Percentiles rank a stretch among this genome's conserved stretches.
These are phyloP conservation scores for Leucophenga varia DNA, from an alignment of 1,140 invertebrate species.

Conservation along the genomic window DNA sequence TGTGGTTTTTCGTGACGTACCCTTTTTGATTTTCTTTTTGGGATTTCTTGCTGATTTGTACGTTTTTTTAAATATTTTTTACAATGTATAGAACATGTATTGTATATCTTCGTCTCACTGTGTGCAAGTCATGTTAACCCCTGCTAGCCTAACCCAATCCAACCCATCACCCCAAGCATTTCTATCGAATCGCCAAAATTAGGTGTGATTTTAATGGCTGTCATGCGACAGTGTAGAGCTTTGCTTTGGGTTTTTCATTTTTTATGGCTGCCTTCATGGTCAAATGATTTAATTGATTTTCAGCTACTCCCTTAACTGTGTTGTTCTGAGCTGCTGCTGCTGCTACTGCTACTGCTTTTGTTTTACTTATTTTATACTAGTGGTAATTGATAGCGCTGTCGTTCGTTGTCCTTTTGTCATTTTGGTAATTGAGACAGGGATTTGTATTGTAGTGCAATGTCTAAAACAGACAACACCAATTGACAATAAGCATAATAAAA, in stretches of 20 bases:
- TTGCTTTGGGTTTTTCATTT: slow-evolving; percentile 3
- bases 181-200: slow-evolving; percentile 1
- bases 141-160: no score
- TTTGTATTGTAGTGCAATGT: background rate
- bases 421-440: background rate
- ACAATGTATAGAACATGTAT: no score
- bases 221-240: slow-evolving; percentile 1
- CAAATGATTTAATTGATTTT: slow-evolving; percentile 16
- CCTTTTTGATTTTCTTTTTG: background rate
- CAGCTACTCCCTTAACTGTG: background rate
- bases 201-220: slow-evolving; percentile 31
- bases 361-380: background rate
- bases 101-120: background rate
- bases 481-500: no score
- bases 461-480: no score
- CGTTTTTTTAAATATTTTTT: background rate
- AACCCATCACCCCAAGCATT: no score
- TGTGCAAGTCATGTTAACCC: no score
- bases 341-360: no score
- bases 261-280: slow-evolving; percentile 10
- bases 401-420: no score
- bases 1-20: no score
- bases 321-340: no score
- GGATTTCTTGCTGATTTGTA: slow-evolving; percentile 1
- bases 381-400: no score